These are phyloP conservation scores for Andrena praecox DNA, from an alignment of 2,888 invertebrate genomes.

Conservation along the genomic window DNA sequence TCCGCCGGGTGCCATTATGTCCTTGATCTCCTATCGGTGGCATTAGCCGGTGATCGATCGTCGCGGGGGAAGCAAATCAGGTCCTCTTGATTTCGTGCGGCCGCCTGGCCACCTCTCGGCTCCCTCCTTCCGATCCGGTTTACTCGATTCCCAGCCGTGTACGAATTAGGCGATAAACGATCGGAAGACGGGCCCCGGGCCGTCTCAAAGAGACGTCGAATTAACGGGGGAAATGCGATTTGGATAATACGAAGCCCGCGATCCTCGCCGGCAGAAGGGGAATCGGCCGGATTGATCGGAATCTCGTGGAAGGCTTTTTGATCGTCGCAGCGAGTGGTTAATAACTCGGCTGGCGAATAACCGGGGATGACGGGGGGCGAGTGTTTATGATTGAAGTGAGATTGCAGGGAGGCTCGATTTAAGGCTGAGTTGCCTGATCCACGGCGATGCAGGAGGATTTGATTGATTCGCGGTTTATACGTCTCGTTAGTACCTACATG, in stretches of 20 bases:
- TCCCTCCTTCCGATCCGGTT: slow-evolving; percentile 10
- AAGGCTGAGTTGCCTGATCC: no score
- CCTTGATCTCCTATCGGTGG: slow-evolving; percentile 64
- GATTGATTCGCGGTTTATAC: no score
- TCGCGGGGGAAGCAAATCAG: slow-evolving; percentile 61
- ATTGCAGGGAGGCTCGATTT: not conserved
- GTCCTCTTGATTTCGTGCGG: slow-evolving; percentile 37
- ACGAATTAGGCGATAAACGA: slow-evolving; percentile 55
- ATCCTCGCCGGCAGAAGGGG: not conserved
- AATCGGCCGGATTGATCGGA: not conserved
- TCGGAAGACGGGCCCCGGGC: not conserved
- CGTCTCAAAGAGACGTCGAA: slow-evolving; percentile 19
- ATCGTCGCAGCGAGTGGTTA: slow-evolving; percentile 19
- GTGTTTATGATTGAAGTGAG: not conserved
- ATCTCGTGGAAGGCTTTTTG: slow-evolving; percentile 2
- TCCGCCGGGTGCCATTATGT: slow-evolving; percentile 71
- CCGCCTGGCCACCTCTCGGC: slow-evolving; percentile 31
- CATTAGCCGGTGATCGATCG: slow-evolving; percentile 69
- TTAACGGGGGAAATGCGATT: slow-evolving; percentile 42
- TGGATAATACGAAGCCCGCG: slow-evolving; percentile 18
- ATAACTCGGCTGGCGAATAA: slow-evolving; percentile 1
- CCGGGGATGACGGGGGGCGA: not conserved
- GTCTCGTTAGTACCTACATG: no score
- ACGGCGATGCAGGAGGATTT: no score
- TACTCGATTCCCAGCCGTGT: slow-evolving; percentile 31